These are phyloP conservation scores for Mastacembelus armatus DNA, from an alignment of 2,797 vertebrate species.

Conservation along the genomic window DNA sequence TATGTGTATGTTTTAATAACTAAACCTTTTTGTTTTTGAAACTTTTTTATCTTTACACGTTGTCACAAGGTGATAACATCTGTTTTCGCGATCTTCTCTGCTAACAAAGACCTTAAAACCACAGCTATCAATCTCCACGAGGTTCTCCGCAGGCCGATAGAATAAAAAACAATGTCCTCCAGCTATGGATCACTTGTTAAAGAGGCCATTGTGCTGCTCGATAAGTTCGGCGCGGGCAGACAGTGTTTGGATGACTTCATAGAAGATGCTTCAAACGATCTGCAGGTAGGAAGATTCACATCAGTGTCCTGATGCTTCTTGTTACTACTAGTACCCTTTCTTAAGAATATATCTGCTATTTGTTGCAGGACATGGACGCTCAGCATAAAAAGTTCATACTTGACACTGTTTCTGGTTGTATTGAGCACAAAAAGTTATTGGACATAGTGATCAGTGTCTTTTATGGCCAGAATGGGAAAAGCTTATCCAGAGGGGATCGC, in stretches of 20 bases:
- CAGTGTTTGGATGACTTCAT: constrained; percentile 86
- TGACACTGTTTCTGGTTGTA: constrained; percentile 87
- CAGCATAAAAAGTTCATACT: constrained; percentile 82
- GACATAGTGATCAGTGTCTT: constrained; percentile 87
- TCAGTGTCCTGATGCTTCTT: not conserved
- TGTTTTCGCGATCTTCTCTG: constrained; percentile 2
- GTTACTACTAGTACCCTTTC: not conserved
- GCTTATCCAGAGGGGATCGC: constrained; percentile 78
- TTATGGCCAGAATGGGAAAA: constrained; percentile 81
- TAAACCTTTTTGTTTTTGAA: not conserved
- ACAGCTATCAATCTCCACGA: constrained; percentile 7
- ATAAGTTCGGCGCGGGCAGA: constrained; percentile 81
- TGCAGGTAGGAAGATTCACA: constrained; percentile 82
- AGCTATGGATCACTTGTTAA: constrained; percentile 81
- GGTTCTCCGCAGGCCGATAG: constrained; percentile 12
- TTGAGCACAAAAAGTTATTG: constrained; percentile 85
- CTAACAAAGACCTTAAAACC: not conserved
- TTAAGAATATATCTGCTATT: not conserved
- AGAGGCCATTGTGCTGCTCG: constrained; percentile 81
- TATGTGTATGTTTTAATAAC: not conserved
- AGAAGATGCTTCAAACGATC: constrained; percentile 73
- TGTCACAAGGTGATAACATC: not conserved
- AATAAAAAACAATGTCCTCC: constrained; percentile 85
- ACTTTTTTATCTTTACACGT: not conserved
- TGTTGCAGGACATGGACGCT: constrained; percentile 75